Evolutionary conservation across 2,888 invertebrate species (phyloP).

Genomic region (Anaspis maculata): DNA sequence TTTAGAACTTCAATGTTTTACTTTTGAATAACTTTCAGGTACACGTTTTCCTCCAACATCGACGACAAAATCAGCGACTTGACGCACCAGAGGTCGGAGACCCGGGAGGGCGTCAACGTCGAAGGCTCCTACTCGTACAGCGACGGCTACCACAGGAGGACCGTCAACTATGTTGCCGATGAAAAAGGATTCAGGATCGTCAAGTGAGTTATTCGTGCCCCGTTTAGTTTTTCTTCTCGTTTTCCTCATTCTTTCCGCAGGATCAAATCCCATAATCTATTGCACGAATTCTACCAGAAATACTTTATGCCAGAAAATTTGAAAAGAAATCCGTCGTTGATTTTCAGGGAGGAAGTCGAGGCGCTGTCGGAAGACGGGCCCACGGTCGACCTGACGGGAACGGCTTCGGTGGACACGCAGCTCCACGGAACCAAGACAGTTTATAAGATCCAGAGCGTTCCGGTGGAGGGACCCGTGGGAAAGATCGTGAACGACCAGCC

Average conservation of each 20-base stretch:
- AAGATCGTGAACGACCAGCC: constrained; percentile 7
- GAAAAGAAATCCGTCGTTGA: too few species aligned
- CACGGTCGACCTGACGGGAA: constrained; percentile 39
- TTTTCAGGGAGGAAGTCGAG: constrained; percentile 1
- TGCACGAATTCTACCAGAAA: too few species aligned
- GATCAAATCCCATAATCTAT: too few species aligned
- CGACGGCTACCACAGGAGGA: constrained; percentile 50
- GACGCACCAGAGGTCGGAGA: constrained; percentile 39
- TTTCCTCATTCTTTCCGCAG: too few species aligned
- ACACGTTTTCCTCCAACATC: constrained; percentile 42
- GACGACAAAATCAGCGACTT: constrained; percentile 45
- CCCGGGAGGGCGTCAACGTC: constrained; percentile 41
- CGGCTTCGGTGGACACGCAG: constrained; percentile 37
- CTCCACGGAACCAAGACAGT: constrained; percentile 38
- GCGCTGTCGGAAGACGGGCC: constrained; percentile 37
- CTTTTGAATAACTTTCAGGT: constrained; percentile 23
- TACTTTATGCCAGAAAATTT: too few species aligned
- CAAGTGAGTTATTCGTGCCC: constrained; percentile 37
- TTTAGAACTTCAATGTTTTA: too few species aligned
- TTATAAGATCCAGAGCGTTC: constrained; percentile 37
- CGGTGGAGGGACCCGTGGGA: constrained; percentile 14
- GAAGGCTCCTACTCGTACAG: constrained; percentile 51
- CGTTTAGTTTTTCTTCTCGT: neutral
- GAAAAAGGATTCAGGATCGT: constrained; percentile 53
- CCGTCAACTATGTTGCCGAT: constrained; percentile 52